Conservation (phyloP, 2,888 invertebrate species). For the Rhorus exstirpatorius region DNA sequence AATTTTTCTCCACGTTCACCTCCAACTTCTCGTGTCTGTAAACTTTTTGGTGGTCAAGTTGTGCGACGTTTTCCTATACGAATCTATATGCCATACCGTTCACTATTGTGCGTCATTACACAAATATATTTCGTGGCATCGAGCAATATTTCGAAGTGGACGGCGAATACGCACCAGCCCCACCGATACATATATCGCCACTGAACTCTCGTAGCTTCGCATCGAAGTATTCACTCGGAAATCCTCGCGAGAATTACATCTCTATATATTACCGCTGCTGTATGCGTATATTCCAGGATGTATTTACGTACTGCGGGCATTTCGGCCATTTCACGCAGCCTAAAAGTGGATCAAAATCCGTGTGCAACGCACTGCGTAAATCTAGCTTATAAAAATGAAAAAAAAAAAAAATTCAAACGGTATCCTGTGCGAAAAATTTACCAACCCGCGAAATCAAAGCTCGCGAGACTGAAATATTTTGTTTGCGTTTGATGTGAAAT, state of each 20-base stretch:
- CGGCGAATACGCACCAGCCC: slow-evolving; percentile 9
- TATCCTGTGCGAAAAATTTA: not conserved
- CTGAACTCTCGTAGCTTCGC: slow-evolving; percentile 39
- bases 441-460: not conserved
- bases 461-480: no score
- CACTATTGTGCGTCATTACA: slow-evolving; percentile 15
- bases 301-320: slow-evolving; percentile 51
- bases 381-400: not conserved
- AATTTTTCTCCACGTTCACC: not conserved
- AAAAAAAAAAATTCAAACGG: not conserved
- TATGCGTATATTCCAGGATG: slow-evolving; percentile 5
- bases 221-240: slow-evolving; percentile 48
- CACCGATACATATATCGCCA: slow-evolving; percentile 29
- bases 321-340: not conserved
- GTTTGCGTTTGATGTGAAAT: no score
- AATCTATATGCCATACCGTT: slow-evolving; percentile 7
- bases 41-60: not conserved
- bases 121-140: slow-evolving; percentile 28
- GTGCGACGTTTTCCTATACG: not conserved
- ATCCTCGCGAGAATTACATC: slow-evolving; percentile 32
- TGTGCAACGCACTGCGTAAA: slow-evolving; percentile 5
- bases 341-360: slow-evolving; percentile 6
- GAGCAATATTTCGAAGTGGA: slow-evolving; percentile 51
- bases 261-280: slow-evolving; percentile 5
- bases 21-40: not conserved